A percentile compares a stretch with the other conserved stretches of the same genome.
Conservation (phyloP, 2,888 invertebrate species). For the Microctonus brassicae region DNA sequence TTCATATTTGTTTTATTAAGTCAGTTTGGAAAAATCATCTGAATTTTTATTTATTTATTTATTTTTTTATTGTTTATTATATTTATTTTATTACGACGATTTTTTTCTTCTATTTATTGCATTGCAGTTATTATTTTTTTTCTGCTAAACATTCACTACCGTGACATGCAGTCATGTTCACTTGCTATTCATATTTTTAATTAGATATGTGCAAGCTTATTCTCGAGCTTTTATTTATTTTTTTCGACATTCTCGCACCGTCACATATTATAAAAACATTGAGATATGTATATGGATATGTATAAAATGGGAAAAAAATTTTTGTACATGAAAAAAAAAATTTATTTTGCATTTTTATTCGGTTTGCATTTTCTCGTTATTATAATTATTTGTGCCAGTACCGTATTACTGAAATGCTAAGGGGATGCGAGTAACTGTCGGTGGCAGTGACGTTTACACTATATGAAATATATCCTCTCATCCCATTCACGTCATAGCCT, state of each 20-base stretch:
- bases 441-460: constrained; percentile 49
- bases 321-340: not conserved
- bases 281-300: too few relatives aligned
- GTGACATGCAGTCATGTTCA: not conserved
- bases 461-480: constrained; percentile 29
- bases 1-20: not conserved
- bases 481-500: not conserved
- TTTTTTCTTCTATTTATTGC: not conserved
- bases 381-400: constrained; percentile 36
- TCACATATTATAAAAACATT: not conserved
- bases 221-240: not conserved
- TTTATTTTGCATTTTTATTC: not conserved
- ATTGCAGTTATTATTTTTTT: not conserved
- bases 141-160: not conserved
- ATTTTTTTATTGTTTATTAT: too few relatives aligned
- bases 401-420: constrained; percentile 52
- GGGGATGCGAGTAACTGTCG: constrained; percentile 41
- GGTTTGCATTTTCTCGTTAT: not conserved
- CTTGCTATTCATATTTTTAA: not conserved
- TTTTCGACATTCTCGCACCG: not conserved
- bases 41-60: not conserved
- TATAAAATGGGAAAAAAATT: too few relatives aligned
- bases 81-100: too few relatives aligned
- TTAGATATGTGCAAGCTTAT: not conserved
- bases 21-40: not conserved